Evolutionary conservation across 1,140 invertebrate species (phyloP), one percentile per base, ranked within the genome.

Genomic region (Listronotus oregonensis): DNA sequence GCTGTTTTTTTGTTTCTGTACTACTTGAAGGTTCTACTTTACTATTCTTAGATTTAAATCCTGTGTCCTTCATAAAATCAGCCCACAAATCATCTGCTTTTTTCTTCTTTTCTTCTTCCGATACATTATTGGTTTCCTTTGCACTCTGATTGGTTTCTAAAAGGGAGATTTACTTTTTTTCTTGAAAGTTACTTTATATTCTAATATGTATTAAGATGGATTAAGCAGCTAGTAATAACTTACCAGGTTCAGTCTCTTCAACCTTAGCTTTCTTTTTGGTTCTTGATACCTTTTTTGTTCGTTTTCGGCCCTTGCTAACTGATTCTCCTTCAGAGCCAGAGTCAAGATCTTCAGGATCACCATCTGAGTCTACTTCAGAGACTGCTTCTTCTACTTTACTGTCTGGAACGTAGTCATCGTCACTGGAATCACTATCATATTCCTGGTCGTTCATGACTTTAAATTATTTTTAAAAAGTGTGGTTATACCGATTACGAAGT

Each of bases 21-120:
- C 34, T 50, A 49, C 27, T 15, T 1, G 44, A 14, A 37, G 46
- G 42, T n/a, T 32, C 43, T 43, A 37, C 43, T 17, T 15, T 61
- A 32, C 39, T 67, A 50, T 60, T 44, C 67, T 76, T 77, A 37
- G 80, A 75, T 75, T 81, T 81, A 66, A 82, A 81, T 75, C 85
- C 85, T 58, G 88, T 87, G 73, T 89, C 88, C 73, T 85, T 87
- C 73, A 90, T 83, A 73, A 92, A 92, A 76, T 86, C 86, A 8
- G 88, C 87, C 89, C 89, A 92, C 1, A 92, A 75, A 66, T 86
- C 85, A 74, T 90, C 89, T 58, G 44, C 51, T 18, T 66, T 66
- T 57, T 62, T 61, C 32, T 69, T 71, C 44, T 37, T 37, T 12
- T 67, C n/a, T 10, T 65, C 54, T 37, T 34, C 42, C 11, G 59